Evolutionary conservation across 2,888 invertebrate species (phyloP).

Genomic region (Rhyacophila evoluta): DNA sequence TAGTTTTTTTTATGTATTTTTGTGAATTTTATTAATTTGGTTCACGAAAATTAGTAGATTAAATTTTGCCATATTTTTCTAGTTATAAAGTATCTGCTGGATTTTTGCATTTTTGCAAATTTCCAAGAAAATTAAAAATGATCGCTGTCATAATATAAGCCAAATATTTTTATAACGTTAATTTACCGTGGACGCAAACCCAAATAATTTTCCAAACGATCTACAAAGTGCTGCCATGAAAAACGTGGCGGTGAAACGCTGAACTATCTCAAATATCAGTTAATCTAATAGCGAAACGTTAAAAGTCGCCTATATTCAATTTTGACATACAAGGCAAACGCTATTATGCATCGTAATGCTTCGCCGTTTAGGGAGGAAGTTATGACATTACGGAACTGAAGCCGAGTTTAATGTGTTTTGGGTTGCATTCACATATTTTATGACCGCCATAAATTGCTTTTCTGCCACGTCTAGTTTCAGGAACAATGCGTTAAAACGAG

Average conservation of each 20-base stretch:
- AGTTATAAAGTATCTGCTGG: too few relatives aligned
- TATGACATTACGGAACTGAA: slow-evolving; percentile 55
- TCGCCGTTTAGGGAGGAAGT: slow-evolving; percentile 57
- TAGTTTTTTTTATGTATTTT: too few relatives aligned
- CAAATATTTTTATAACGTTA: slow-evolving; percentile 16
- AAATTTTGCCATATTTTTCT: too few relatives aligned
- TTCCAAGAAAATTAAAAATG: too few relatives aligned
- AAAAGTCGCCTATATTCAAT: slow-evolving; percentile 46
- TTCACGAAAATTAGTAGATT: too few relatives aligned
- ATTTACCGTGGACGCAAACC: slow-evolving; percentile 50
- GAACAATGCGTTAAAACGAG: slow-evolving; percentile 55
- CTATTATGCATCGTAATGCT: slow-evolving; percentile 61
- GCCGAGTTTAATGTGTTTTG: slow-evolving; percentile 58
- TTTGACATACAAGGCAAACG: slow-evolving; percentile 59
- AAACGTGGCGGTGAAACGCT: slow-evolving; percentile 46
- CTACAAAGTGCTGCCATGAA: slow-evolving; percentile 46
- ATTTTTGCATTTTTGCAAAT: too few relatives aligned
- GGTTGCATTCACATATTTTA: slow-evolving; percentile 59
- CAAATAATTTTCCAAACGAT: slow-evolving; percentile 39
- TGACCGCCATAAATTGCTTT: slow-evolving; percentile 59
- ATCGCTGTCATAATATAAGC: background rate
- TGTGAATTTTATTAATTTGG: too few relatives aligned
- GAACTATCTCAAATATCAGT: slow-evolving; percentile 47
- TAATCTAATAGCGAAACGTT: slow-evolving; percentile 52
- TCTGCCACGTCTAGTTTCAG: slow-evolving; percentile 58